Base-by-base conservation (phyloP, 2,888 invertebrate genomes). In the Zaprionus bogoriensis region DNA sequence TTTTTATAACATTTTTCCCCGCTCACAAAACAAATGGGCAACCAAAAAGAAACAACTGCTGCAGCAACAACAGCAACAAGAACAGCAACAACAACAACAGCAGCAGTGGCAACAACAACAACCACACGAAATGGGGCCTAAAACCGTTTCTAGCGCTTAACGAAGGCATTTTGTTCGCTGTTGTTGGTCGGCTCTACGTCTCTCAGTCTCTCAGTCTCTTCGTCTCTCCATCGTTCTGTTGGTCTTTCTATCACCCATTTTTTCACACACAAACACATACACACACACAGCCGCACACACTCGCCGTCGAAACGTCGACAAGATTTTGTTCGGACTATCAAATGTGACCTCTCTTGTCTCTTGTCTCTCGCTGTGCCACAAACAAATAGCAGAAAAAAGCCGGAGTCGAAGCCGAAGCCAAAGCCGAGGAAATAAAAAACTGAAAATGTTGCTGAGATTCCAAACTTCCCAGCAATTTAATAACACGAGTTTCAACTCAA, bases 1-100 rank as follows among this genome's bases (percentile, higher is more conserved):
- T 75, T 86, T 83, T 86, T 86, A 83, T 83, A 86, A 82, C 83
- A 82, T 82, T 82, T 85, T 82, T 83, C 68, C 55, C 64, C 71
- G 77, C 77, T 81, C 72, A 84, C 85, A 77, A 77, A 77, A 82
- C 76, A 82, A 83, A 79, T 79, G 55, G 74, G 76, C 64, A 82
- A 59, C 71, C 75, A 67, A 75, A 68, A 74, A 75, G 62, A 58
- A 68, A 65, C 54, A 58, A 61, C 55, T 45, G 51, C 59, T 38
- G 17, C 58, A 66, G 36, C 55, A 50, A 59, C 52, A 48, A 22
- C 50, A 44, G 44, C 20, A 55, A 25, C 46, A 54, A 28, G 57
- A 55, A 46, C 47, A 42, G 12, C 30, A 61, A 59, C 23, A 32
- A 19, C 32, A 58, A 38, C 41, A 47, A 36, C 51, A 45, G 39